phyloP scores from a whole-genome alignment of 2,113 vertebrate species.

The Crotalus helleri region DNA sequence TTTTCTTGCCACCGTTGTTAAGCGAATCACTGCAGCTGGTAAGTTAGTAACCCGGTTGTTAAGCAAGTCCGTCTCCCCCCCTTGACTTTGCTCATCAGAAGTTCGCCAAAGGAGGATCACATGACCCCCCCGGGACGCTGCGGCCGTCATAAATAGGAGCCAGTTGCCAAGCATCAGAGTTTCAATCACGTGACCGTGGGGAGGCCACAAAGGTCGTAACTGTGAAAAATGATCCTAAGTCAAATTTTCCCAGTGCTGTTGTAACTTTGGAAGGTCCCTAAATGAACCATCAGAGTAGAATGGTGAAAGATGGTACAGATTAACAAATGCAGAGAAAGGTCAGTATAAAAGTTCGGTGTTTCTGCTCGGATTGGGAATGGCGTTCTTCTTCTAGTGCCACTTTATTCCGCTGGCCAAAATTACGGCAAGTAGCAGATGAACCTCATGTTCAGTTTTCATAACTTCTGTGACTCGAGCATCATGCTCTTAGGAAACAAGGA shows the following conservation, averaged over 20 bases:
- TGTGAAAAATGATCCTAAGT: background rate
- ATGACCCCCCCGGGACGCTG: too few relatives aligned
- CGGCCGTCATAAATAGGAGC: background rate
- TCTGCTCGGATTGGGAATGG: constrained; percentile 5
- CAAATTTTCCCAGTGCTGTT: background rate
- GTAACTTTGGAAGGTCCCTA: background rate
- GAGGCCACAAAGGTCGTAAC: background rate
- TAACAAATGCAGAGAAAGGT: background rate
- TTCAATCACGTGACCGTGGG: background rate
- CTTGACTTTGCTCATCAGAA: background rate
- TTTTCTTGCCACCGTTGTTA: background rate
- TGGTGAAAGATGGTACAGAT: background rate
- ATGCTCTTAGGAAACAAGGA: background rate
- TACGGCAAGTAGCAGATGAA: background rate
- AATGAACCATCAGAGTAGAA: background rate
- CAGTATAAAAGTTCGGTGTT: background rate
- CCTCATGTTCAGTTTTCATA: constrained; percentile 4
- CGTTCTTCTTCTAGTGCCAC: background rate
- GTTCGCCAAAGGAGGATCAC: background rate
- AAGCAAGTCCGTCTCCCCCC: background rate
- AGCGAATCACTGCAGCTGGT: background rate
- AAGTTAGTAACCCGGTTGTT: background rate
- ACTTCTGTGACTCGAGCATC: background rate
- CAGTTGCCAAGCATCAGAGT: background rate
- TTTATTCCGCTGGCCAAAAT: background rate